Evolutionary conservation across 2,113 vertebrate species (phyloP).

Genomic region (Xenotilapia longispinis): DNA sequence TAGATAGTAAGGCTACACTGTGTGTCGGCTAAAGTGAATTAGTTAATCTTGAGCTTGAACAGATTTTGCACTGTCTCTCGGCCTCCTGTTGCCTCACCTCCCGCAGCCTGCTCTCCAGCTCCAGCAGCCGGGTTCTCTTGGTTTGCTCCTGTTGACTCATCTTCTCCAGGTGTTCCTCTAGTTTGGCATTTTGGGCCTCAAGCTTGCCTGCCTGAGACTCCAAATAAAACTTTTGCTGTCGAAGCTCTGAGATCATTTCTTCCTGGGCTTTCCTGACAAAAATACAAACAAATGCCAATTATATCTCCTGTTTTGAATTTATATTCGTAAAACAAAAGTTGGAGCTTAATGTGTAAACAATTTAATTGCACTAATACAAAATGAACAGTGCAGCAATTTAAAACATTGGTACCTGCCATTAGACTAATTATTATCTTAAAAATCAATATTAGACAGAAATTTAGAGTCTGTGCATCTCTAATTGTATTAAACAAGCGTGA

Average conservation of each 20-base stretch:
- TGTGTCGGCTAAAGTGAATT: conserved; percentile 25
- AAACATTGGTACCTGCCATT: neutral
- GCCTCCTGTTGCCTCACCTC: conserved; percentile 42
- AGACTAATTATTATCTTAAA: neutral
- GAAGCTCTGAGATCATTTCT: conserved; percentile 98
- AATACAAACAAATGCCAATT: neutral
- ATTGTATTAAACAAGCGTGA: neutral
- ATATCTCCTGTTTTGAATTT: neutral
- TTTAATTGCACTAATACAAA: neutral
- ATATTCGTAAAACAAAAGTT: neutral
- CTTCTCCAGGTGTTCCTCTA: conserved; percentile 94
- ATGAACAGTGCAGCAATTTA: neutral
- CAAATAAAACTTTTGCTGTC: conserved; percentile 98
- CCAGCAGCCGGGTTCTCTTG: conserved; percentile 86
- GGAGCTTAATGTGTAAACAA: neutral
- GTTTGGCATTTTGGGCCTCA: conserved; percentile 94
- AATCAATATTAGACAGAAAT: neutral
- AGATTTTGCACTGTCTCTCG: neutral
- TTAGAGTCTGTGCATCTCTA: neutral
- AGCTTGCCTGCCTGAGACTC: conserved; percentile 97
- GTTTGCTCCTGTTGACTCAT: conserved; percentile 95
- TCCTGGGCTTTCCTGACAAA: conserved; percentile 94
- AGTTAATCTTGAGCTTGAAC: conserved; percentile 13
- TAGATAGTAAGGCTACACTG: conserved; percentile 3
- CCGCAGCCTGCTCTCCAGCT: conserved; percentile 85